Conservation (phyloP, 2,888 invertebrate genomes). For the Nycteola revayana region DNA sequence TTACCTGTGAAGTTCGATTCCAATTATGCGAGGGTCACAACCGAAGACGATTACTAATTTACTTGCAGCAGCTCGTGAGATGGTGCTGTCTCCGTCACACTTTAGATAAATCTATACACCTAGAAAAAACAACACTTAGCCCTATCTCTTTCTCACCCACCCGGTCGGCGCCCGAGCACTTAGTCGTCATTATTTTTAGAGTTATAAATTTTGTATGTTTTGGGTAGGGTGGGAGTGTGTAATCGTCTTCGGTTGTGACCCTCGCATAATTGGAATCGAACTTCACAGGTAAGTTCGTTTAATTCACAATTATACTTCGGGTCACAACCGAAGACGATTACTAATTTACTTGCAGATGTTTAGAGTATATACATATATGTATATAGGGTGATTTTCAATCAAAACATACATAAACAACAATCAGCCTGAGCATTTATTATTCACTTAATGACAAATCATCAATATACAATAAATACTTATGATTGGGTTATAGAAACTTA, state of each 20-base stretch:
- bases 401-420: no score
- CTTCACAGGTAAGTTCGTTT: conserved; percentile 21
- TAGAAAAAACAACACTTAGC: background rate
- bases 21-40: conserved; percentile 12
- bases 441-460: no score
- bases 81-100: conserved; percentile 3
- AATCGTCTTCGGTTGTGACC: conserved; percentile 12
- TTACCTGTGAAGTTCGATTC: conserved; percentile 10
- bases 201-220: background rate
- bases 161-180: background rate
- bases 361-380: conserved; percentile 1
- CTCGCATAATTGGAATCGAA: conserved; percentile 16
- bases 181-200: background rate
- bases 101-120: conserved; percentile 1
- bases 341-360: conserved; percentile 15
- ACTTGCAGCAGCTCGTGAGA: conserved; percentile 1
- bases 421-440: no score
- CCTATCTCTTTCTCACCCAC: background rate
- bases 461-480: background rate
- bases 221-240: conserved; percentile 2
- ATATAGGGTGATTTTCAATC: background rate
- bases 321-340: conserved; percentile 10
- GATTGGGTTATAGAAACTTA: background rate
- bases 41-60: conserved; percentile 7
- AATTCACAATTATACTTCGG: conserved; percentile 16